Conservation (phyloP, 2,113 vertebrate species). For the Mixornis gularis region DNA sequence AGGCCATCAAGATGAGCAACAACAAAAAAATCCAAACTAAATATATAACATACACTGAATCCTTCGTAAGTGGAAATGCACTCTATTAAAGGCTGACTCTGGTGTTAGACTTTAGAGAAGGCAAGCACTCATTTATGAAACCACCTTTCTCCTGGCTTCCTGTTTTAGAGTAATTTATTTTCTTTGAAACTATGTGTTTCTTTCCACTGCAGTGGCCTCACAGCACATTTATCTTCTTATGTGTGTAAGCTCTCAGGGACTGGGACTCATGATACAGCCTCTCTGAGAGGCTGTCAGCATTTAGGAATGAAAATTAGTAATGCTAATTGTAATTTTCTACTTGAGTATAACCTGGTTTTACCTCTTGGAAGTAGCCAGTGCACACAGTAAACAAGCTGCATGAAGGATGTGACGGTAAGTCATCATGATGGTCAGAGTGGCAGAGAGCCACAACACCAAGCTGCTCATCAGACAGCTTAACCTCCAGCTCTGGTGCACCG, state of each 20-base stretch:
- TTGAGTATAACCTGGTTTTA: constrained; percentile 34
- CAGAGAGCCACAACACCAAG: neutral
- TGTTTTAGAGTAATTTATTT: constrained; percentile 38
- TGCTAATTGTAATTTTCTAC: constrained; percentile 6
- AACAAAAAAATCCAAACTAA: neutral
- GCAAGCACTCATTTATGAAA: constrained; percentile 45
- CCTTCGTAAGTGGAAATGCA: neutral
- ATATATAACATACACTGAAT: neutral
- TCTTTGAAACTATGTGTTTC: constrained; percentile 3
- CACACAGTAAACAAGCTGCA: neutral
- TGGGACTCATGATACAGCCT: neutral
- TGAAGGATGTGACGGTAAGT: constrained; percentile 4
- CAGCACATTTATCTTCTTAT: neutral
- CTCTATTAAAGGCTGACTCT: neutral
- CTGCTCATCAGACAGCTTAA: neutral
- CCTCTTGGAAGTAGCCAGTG: constrained; percentile 22
- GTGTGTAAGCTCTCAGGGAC: constrained; percentile 1
- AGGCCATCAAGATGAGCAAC: neutral
- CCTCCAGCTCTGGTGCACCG: neutral
- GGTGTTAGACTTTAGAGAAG: neutral
- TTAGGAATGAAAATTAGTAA: neutral
- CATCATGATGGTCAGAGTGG: neutral
- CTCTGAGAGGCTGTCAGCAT: neutral
- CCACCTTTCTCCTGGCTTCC: constrained; percentile 39
- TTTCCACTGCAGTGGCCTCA: neutral